Evolutionary conservation across 2,113 vertebrate species (phyloP).

Genomic region (Nematolebias whitei): DNA sequence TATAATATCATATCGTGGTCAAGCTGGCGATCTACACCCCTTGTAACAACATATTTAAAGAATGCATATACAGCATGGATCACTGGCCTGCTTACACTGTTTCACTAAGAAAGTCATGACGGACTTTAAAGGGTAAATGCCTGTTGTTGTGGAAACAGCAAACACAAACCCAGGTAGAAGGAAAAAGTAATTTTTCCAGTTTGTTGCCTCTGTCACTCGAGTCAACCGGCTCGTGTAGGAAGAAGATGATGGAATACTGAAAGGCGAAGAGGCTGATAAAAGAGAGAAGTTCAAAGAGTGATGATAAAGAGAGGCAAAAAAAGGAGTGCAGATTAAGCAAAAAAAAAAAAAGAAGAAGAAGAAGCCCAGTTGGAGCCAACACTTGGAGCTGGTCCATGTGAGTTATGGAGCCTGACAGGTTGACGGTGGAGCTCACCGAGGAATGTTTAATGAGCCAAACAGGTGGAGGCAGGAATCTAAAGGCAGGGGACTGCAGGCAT

Average conservation of each 20-base stretch:
- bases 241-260: slow-evolving; percentile 30
- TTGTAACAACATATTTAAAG: too few relatives aligned
- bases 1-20: too few relatives aligned
- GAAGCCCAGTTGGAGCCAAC: slow-evolving; percentile 9
- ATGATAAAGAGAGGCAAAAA: slow-evolving; percentile 25
- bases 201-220: not conserved
- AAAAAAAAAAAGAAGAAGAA: too few relatives aligned
- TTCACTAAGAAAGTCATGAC: too few relatives aligned
- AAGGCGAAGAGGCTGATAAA: slow-evolving; percentile 32
- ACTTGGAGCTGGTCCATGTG: not conserved
- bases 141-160: too few relatives aligned
- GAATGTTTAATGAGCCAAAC: not conserved
- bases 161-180: too few relatives aligned
- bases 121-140: too few relatives aligned
- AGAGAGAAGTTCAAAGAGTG: slow-evolving; percentile 36
- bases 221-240: slow-evolving; percentile 6
- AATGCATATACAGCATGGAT: too few relatives aligned
- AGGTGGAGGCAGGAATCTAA: not conserved
- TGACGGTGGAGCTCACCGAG: not conserved
- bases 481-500: not conserved
- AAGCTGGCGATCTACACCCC: too few relatives aligned
- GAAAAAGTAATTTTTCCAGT: not conserved
- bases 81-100: too few relatives aligned
- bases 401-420: not conserved
- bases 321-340: slow-evolving; percentile 5